A percentile compares a stretch with the other conserved stretches of the same genome.
Conservation (phyloP, 2,113 vertebrate species). For the Amphilophus citrinellus region DNA sequence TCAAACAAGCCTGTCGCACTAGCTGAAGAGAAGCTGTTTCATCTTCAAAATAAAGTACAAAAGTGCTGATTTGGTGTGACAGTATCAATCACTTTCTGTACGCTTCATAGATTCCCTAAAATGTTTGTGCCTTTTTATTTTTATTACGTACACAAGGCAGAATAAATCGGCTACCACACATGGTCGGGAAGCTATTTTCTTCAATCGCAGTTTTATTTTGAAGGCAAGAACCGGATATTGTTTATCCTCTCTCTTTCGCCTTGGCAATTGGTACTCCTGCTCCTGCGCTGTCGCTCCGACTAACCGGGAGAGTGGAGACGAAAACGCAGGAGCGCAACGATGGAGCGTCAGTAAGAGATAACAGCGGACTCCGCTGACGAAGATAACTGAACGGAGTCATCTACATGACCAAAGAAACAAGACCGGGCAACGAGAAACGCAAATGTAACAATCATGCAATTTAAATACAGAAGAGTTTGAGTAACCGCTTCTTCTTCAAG, state of each 20-base stretch:
- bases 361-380: constrained; percentile 49
- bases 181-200: not conserved
- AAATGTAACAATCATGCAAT: constrained; percentile 73
- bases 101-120: accelerated
- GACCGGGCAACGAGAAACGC: constrained; percentile 52
- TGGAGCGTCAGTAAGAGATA: constrained; percentile 60
- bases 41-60: constrained; percentile 51
- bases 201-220: constrained; percentile 25
- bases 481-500: constrained; percentile 65
- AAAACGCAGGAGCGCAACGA: constrained; percentile 26
- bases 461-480: constrained; percentile 78
- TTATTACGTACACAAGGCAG: too few species aligned
- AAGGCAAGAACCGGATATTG: constrained; percentile 12
- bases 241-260: not conserved
- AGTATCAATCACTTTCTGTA: accelerated
- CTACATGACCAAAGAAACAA: constrained; percentile 70
- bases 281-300: constrained; percentile 31
- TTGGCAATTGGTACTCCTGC: constrained; percentile 1
- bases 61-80: accelerated
- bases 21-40: not conserved
- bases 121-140: accelerated
- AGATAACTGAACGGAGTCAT: constrained; percentile 32
- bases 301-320: constrained; percentile 68
- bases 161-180: accelerated
- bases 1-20: constrained; percentile 18